Percentiles rank a stretch among this genome's conserved stretches.
Evolutionary conservation across 2,888 invertebrate genomes (phyloP).

Genomic region (Lagria hirta): DNA sequence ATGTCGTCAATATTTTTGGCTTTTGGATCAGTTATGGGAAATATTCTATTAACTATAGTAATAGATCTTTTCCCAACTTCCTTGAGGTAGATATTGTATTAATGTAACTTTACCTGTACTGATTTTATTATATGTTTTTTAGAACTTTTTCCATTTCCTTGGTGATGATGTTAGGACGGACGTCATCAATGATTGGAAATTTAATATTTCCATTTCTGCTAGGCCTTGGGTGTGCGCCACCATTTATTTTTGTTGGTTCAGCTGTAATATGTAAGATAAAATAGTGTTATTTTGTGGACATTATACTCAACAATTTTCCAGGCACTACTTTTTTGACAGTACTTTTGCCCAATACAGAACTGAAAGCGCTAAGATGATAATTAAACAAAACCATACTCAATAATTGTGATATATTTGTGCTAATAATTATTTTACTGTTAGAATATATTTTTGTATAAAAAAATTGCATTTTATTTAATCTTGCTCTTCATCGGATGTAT

Average conservation of each 20-base stretch:
- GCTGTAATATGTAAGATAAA: conserved; percentile 26
- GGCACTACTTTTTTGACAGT: conserved; percentile 29
- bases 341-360: conserved; percentile 36
- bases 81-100: conserved; percentile 56
- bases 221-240: conserved; percentile 67
- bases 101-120: neutral
- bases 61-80: conserved; percentile 68
- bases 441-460: no score
- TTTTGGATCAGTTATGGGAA: conserved; percentile 59
- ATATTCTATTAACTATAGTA: conserved; percentile 63
- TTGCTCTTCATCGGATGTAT: no score
- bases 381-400: no score
- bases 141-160: conserved; percentile 72
- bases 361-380: conserved; percentile 29
- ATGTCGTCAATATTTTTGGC: conserved; percentile 60
- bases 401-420: no score
- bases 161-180: conserved; percentile 68
- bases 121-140: conserved; percentile 32
- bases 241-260: conserved; percentile 64
- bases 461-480: no score
- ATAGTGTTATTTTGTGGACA: no score
- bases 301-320: no score
- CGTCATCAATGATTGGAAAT: conserved; percentile 70
- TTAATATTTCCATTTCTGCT: conserved; percentile 69
- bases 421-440: no score